Evolutionary conservation across 2,888 invertebrate genomes (phyloP).

Genomic region (Lathronympha strigana): DNA sequence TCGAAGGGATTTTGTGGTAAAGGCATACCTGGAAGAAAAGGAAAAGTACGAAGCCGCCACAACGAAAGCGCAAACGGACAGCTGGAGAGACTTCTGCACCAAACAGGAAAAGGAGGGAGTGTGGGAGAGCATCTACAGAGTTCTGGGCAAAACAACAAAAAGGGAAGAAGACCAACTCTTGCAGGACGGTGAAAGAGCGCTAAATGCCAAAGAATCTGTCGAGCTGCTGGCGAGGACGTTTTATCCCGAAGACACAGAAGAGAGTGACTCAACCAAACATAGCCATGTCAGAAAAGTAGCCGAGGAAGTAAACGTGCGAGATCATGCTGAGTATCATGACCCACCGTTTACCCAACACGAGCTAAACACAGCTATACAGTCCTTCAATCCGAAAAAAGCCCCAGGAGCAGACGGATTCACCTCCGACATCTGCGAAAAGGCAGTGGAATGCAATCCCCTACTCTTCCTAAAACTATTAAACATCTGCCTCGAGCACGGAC

Average conservation of each 20-base stretch:
- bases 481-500: not conserved
- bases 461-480: not conserved
- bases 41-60: not conserved
- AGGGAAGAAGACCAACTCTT: slow-evolving; percentile 28
- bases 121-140: slow-evolving; percentile 17
- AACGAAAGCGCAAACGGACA: not conserved
- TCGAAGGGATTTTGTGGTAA: not conserved
- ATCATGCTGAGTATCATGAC: slow-evolving; percentile 10
- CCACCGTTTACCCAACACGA: slow-evolving; percentile 37
- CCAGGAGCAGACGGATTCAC: slow-evolving; percentile 43
- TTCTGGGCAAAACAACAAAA: slow-evolving; percentile 7
- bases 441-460: not conserved
- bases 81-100: slow-evolving; percentile 37
- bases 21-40: slow-evolving; percentile 23
- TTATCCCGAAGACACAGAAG: slow-evolving; percentile 34
- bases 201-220: slow-evolving; percentile 27
- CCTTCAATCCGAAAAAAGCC: slow-evolving; percentile 43
- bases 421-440: slow-evolving; percentile 35
- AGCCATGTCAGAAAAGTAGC: slow-evolving; percentile 13
- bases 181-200: slow-evolving; percentile 8
- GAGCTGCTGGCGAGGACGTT: slow-evolving; percentile 35
- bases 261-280: slow-evolving; percentile 28
- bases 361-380: not conserved
- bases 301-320: not conserved
- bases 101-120: slow-evolving; percentile 34